These are phyloP conservation scores for Macrophya annulata DNA, from an alignment of 2,888 invertebrate genomes.

Conservation along the genomic window DNA sequence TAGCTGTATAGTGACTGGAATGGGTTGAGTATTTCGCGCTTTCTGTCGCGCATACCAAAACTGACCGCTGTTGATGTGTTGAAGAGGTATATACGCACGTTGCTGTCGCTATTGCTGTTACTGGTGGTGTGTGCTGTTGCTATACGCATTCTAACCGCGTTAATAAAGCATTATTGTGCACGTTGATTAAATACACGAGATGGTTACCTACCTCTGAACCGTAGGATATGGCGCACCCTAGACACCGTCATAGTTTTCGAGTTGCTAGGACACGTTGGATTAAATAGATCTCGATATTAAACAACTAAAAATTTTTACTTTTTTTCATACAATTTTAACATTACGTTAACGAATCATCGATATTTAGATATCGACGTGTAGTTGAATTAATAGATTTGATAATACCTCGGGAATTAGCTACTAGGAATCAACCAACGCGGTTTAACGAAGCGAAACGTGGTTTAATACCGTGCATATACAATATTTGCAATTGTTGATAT, in stretches of 20 bases:
- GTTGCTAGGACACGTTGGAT: background rate
- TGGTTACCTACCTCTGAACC: slow-evolving; percentile 12
- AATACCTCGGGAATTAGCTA: background rate
- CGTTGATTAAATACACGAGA: slow-evolving; percentile 50
- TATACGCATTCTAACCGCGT: slow-evolving; percentile 27
- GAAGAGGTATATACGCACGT: slow-evolving; percentile 40
- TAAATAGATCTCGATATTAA: background rate
- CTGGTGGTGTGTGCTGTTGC: background rate
- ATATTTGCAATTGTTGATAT: background rate
- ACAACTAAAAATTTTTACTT: no score
- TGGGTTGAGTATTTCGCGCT: slow-evolving; percentile 36
- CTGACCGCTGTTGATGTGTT: slow-evolving; percentile 26
- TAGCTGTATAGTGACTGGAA: background rate
- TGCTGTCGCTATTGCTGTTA: slow-evolving; percentile 5
- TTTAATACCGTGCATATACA: background rate
- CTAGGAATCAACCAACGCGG: no score
- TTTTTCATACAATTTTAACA: background rate
- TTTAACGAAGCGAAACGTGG: background rate
- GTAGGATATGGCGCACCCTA: background rate
- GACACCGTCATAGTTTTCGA: background rate
- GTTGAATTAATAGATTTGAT: background rate
- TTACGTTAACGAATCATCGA: background rate
- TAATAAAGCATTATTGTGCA: slow-evolving; percentile 53
- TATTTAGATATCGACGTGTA: background rate
- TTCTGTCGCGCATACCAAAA: slow-evolving; percentile 53